phyloP scores from a whole-genome alignment of 2,888 invertebrate species.

The Epirrita christyi region DNA sequence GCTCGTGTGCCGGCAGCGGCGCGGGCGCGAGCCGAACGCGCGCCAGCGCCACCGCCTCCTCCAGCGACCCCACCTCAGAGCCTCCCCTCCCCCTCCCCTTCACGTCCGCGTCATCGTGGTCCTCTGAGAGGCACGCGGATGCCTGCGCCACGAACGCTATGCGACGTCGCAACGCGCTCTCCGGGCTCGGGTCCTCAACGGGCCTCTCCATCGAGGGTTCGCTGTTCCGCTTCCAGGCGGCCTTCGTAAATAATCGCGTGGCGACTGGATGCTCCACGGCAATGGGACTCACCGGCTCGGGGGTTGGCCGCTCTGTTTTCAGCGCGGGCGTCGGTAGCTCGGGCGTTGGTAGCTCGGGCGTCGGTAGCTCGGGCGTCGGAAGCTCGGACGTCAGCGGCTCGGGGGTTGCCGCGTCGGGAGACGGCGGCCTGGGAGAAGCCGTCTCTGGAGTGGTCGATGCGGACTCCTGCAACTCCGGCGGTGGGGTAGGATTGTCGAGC shows the following conservation, averaged over 20 bases:
- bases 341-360: constrained; percentile 12
- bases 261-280: constrained; percentile 79
- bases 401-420: constrained; percentile 28
- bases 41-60: constrained; percentile 80
- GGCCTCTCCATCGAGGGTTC: constrained; percentile 72
- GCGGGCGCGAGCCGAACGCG: constrained; percentile 74
- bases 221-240: constrained; percentile 78
- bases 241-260: constrained; percentile 81
- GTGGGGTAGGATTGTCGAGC: constrained; percentile 31
- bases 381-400: constrained; percentile 13
- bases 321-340: constrained; percentile 33
- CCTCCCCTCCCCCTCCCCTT: constrained; percentile 52
- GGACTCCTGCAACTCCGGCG: constrained; percentile 18
- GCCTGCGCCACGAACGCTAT: constrained; percentile 83
- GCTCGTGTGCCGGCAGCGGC: constrained; percentile 69
- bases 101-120: constrained; percentile 74
- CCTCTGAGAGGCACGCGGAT: constrained; percentile 80
- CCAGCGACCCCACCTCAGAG: constrained; percentile 74
- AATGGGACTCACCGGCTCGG: constrained; percentile 66
- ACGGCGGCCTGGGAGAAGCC: constrained; percentile 29
- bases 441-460: constrained; percentile 24
- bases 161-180: constrained; percentile 74
- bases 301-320: constrained; percentile 35
- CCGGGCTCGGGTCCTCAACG: constrained; percentile 76
- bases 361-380: constrained; percentile 17